Evolutionary conservation across 2,113 vertebrate species (phyloP).

Genomic region (Calidris pygmaea): DNA sequence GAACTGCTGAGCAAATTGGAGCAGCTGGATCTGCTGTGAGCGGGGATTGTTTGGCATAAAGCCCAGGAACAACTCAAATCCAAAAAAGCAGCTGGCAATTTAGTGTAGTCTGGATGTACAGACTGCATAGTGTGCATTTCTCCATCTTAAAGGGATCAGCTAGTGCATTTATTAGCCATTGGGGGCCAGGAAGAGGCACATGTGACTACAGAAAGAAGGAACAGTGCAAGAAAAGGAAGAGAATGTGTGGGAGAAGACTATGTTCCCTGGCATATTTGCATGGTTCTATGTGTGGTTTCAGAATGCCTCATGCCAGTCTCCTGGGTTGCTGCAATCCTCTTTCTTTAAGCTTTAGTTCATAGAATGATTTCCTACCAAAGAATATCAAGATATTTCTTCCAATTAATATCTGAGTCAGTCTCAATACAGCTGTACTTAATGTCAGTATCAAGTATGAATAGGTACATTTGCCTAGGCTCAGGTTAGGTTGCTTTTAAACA

Average conservation of each 20-base stretch:
- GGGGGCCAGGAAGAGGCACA: background rate
- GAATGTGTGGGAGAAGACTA: background rate
- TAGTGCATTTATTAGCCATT: background rate
- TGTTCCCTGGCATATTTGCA: background rate
- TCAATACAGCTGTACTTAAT: background rate
- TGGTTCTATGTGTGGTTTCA: background rate
- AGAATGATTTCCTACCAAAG: background rate
- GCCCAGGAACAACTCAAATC: background rate
- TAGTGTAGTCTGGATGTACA: background rate
- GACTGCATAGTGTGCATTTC: background rate
- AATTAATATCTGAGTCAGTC: background rate
- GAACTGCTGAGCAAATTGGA: background rate
- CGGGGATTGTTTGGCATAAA: background rate
- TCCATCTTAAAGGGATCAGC: background rate
- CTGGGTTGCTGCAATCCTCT: background rate
- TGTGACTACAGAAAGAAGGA: background rate
- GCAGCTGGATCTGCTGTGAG: conserved; percentile 2
- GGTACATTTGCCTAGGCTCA: background rate
- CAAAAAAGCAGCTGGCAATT: background rate
- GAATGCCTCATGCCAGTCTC: background rate
- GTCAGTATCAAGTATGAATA: background rate
- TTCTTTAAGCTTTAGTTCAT: background rate
- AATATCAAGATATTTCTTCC: background rate
- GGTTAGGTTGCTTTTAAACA: background rate
- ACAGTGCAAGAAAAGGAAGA: background rate